These are phyloP conservation scores for Nycticryphes semicollaris DNA, from an alignment of 2,113 vertebrate species.

Conservation along the genomic window DNA sequence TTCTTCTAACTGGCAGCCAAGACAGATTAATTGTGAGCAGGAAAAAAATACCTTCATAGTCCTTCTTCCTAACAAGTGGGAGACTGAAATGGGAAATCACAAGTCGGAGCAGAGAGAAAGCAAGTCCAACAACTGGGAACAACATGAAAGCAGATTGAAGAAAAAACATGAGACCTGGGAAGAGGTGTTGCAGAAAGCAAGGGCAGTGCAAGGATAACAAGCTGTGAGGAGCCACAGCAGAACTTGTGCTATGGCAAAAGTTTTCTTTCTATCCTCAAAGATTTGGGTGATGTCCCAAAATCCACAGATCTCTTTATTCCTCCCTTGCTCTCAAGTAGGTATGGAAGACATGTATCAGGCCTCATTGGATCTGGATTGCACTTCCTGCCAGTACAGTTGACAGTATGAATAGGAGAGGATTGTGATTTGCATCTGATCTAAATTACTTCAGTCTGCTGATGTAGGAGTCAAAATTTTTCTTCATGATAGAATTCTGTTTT, in stretches of 20 bases:
- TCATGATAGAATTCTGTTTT: background rate
- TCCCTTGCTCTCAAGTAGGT: fast-evolving
- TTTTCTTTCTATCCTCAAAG: background rate
- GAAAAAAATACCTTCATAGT: background rate
- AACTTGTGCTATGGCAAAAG: background rate
- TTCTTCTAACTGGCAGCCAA: background rate
- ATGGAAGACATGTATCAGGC: background rate
- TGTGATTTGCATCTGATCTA: background rate
- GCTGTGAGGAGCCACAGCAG: background rate
- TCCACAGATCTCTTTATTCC: background rate
- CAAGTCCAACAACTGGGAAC: background rate
- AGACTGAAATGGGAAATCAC: background rate
- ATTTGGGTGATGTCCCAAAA: background rate
- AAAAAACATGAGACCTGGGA: background rate
- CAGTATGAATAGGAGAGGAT: background rate
- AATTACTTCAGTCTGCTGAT: background rate
- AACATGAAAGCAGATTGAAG: background rate
- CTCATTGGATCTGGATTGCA: background rate
- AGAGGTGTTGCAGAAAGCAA: background rate
- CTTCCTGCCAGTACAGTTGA: background rate
- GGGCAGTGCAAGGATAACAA: background rate
- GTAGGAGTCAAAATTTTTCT: background rate
- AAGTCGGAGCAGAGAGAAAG: background rate
- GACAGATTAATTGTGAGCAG: background rate
- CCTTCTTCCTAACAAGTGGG: background rate